These are phyloP conservation scores for Enteromius anoplus DNA, from an alignment of 2,797 vertebrate species.

Conservation along the genomic window DNA sequence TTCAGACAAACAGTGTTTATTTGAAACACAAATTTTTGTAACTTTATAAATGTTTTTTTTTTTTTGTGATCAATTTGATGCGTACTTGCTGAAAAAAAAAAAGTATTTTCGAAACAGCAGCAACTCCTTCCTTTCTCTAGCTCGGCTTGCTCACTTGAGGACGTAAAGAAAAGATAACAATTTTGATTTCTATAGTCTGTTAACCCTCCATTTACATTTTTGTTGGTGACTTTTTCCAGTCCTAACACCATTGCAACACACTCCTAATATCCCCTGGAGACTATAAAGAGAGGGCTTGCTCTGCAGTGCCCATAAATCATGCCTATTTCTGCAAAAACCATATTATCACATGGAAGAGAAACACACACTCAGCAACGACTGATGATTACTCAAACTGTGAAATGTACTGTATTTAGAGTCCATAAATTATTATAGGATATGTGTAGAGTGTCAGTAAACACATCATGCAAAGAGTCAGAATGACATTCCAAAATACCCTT, in stretches of 20 bases:
- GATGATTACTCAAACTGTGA: background rate
- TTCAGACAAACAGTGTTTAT: background rate
- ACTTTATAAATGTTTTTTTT: background rate
- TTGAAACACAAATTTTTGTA: background rate
- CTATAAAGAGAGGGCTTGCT: background rate
- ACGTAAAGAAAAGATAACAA: background rate
- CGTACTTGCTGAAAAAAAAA: background rate
- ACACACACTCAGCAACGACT: background rate
- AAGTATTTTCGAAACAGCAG: background rate
- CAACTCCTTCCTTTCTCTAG: background rate
- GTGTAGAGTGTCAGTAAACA: constrained; percentile 5
- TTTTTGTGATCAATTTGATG: background rate
- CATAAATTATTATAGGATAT: constrained; percentile 1
- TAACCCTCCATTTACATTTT: background rate
- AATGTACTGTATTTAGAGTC: background rate
- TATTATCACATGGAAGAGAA: constrained; percentile 1
- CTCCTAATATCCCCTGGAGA: background rate
- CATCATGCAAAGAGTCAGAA: background rate
- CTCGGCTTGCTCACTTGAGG: background rate
- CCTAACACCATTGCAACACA: background rate
- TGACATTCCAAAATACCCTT: background rate
- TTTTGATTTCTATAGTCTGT: background rate
- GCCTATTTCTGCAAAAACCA: background rate
- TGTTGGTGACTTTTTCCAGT: background rate
- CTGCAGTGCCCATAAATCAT: background rate